Percentiles rank a stretch among this genome's conserved stretches.
These are phyloP conservation scores for Theocolax elegans DNA, from an alignment of 1,140 invertebrate species.

Conservation along the genomic window DNA sequence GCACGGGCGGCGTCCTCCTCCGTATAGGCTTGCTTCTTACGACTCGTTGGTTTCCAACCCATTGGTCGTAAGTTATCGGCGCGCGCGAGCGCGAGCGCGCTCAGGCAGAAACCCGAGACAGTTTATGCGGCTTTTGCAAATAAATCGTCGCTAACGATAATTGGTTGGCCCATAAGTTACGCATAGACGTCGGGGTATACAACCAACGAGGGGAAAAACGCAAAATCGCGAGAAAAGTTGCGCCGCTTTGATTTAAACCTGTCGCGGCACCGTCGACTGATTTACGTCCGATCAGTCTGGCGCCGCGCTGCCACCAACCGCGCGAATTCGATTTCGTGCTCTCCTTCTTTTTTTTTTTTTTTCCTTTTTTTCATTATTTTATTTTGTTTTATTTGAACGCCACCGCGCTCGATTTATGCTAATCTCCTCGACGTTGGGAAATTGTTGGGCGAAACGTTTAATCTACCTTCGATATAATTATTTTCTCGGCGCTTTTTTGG, in stretches of 20 bases:
- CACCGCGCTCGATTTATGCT: not conserved
- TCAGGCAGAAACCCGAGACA: conserved; percentile 15
- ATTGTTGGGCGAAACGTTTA: not conserved
- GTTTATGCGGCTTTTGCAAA: conserved; percentile 37
- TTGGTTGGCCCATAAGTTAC: conserved; percentile 42
- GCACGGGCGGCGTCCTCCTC: not conserved
- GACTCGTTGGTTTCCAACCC: not conserved
- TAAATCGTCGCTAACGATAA: conserved; percentile 46
- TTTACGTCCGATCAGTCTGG: conserved; percentile 45
- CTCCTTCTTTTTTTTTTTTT: conserved; percentile 11
- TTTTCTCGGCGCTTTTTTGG: not conserved
- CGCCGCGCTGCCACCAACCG: conserved; percentile 44
- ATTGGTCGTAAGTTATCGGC: conserved; percentile 24
- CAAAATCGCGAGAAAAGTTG: conserved; percentile 17
- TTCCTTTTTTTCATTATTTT: not conserved
- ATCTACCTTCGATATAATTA: conserved; percentile 3
- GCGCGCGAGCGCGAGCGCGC: not conserved
- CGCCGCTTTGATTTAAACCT: conserved; percentile 43
- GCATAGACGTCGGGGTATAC: conserved; percentile 37
- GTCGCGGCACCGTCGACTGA: conserved; percentile 44
- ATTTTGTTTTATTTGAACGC: too few species aligned
- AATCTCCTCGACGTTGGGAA: not conserved
- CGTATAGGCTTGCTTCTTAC: not conserved
- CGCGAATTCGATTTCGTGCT: conserved; percentile 7
- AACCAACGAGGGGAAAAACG: too few species aligned